phyloP scores from a whole-genome alignment of 37 sponge, comb jelly and placozoan species.

The Beroe ovata region DNA sequence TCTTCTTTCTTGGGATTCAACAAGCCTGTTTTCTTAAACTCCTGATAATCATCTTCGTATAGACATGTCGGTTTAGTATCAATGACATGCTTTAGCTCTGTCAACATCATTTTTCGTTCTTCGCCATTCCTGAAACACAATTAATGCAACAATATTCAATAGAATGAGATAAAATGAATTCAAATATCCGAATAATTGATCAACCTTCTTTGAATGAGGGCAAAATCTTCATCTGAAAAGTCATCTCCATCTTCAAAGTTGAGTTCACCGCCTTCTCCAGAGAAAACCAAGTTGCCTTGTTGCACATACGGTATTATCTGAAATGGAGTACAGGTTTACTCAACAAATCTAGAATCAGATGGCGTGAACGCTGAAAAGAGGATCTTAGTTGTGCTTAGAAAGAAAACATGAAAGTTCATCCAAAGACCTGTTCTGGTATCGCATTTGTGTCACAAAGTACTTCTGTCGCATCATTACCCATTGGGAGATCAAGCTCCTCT shows the following conservation, averaged over 20 bases:
- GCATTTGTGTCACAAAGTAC: too few species aligned
- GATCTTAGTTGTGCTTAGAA: neutral
- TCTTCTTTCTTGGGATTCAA: conserved; percentile 31
- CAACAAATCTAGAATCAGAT: neutral
- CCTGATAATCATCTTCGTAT: conserved; percentile 43
- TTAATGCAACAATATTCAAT: too few species aligned
- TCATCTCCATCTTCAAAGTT: neutral
- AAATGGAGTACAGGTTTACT: too few species aligned
- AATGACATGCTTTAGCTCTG: conserved; percentile 37
- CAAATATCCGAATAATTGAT: too few species aligned
- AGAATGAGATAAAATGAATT: too few species aligned
- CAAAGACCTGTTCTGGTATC: neutral
- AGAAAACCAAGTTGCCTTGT: conserved; percentile 43
- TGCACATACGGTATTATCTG: conserved; percentile 41
- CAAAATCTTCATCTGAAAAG: conserved; percentile 33
- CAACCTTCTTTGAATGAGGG: neutral
- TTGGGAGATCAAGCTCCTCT: neutral
- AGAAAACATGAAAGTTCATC: too few species aligned
- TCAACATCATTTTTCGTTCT: conserved; percentile 43
- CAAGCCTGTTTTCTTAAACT: conserved; percentile 46
- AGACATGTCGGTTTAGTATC: conserved; percentile 34
- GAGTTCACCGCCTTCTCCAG: conserved; percentile 2
- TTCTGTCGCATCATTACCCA: neutral
- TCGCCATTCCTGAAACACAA: neutral
- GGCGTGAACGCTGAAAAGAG: neutral